Evolutionary conservation across 2,888 invertebrate genomes (phyloP), one percentile per base, ranked within the genome.

Genomic region (Sylvicola fuscatus): DNA sequence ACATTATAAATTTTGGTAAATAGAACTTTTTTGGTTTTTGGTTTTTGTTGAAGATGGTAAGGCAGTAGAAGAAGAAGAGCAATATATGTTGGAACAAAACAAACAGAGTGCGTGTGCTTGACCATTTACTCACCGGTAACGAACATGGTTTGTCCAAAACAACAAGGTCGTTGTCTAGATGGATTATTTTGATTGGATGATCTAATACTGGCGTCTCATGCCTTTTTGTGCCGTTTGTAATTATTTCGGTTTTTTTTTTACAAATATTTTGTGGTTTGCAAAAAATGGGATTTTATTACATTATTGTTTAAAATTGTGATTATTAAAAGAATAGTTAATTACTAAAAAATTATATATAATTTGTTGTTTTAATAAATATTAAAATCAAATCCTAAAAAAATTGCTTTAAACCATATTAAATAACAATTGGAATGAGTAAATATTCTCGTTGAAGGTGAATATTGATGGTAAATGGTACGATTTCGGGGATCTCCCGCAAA

Each of bases 121-220:
- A 29, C 14, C 30, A 27, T 8, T 55, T 59, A 72, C 74, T 75
- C 72, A 82, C 80, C 65, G 84, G 84, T 58, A 86, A 69, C 50
- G 84, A 84, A 58, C 81, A 75, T 53, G 84, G 86, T 67, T 86
- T 86, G 67, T 86, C 80, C 65, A 86, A 70, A 58, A 86, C 86
- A 57, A 87, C 69, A 53, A 84, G 65, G 55, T 87, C 80, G 50
- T 81, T 79, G 58, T 77, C 79, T 59, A 80, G 73, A 61, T 76
- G 72, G 58, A 87, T 70, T 61, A 87, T 71, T 65, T 76, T 72
- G 62, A 87, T 74, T 57, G 70, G 67, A 62, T 72, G 68, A 60
- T 74, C 74, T 60, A 79, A 70, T 56, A 86, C 81, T 55, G 83
- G 80, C 55, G 81, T 77, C 68, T 86, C 86, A 68, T 86, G 84